Conservation (phyloP, 2,797 vertebrate species). For the Morus bassanus region DNA sequence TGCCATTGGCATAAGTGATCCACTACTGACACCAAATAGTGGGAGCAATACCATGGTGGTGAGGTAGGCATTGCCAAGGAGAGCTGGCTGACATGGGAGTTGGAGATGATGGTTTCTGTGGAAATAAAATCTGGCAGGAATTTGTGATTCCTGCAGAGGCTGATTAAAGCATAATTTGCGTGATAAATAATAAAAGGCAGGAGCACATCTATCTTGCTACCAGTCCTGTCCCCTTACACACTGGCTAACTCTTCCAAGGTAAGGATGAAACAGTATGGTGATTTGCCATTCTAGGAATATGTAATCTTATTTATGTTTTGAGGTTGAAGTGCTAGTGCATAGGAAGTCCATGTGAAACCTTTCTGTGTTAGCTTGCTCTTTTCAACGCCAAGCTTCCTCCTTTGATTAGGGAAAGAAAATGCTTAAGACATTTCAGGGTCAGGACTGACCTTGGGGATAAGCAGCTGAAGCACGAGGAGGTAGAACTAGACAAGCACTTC, state of each 20-base stretch:
- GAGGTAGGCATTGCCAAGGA: not conserved
- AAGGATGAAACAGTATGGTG: not conserved
- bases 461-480: not conserved
- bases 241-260: not conserved
- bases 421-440: not conserved
- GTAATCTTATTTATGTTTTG: not conserved
- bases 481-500: not conserved
- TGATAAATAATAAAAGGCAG: not conserved
- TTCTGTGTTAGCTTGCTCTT: not conserved
- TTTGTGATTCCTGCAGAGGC: not conserved
- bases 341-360: not conserved
- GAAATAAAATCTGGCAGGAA: not conserved
- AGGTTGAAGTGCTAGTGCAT: not conserved
- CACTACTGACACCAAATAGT: not conserved
- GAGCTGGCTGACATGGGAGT: accelerated
- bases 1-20: not conserved
- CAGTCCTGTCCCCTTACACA: not conserved
- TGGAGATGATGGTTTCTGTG: not conserved
- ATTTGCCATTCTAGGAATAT: not conserved
- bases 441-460: not conserved
- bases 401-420: not conserved
- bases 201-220: not conserved
- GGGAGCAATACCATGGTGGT: too few relatives aligned
- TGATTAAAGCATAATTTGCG: not conserved
- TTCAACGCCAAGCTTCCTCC: not conserved